These are phyloP conservation scores for Heliconius erato DNA, from an alignment of 2,888 invertebrate species.

Conservation along the genomic window DNA sequence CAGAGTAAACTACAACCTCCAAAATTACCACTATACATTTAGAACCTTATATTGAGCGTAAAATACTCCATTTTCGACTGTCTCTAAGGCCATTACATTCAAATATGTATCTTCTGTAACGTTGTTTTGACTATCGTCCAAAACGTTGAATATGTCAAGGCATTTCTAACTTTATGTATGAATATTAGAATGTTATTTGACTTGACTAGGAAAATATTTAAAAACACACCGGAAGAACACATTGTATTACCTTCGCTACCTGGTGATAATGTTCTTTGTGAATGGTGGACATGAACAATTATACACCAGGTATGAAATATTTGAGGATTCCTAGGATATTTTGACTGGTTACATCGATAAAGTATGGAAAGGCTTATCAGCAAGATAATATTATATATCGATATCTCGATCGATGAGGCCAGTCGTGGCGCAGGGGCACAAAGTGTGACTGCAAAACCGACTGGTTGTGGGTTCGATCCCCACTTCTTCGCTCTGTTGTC, in stretches of 20 bases:
- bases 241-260: constrained; percentile 80
- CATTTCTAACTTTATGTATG: constrained; percentile 53
- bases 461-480: too few species aligned
- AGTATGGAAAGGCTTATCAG: constrained; percentile 46
- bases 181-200: constrained; percentile 57
- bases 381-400: constrained; percentile 51
- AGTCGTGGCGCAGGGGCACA: too few species aligned
- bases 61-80: constrained; percentile 49
- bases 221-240: constrained; percentile 79
- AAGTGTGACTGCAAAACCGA: too few species aligned
- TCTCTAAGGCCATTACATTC: constrained; percentile 35
- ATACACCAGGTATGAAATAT: constrained; percentile 63
- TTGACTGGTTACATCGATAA: constrained; percentile 48
- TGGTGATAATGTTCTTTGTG: constrained; percentile 82
- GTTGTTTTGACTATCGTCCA: constrained; percentile 51
- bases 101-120: constrained; percentile 52
- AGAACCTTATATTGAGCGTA: constrained; percentile 44
- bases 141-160: constrained; percentile 21
- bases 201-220: constrained; percentile 1
- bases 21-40: constrained; percentile 34
- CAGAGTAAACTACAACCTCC: constrained; percentile 64
- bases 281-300: constrained; percentile 72
- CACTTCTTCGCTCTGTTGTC: too few species aligned
- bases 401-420: too few species aligned
- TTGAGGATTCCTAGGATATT: constrained; percentile 71